Evolutionary conservation across 2,888 invertebrate species (phyloP), one percentile per base, ranked within the genome.

Genomic region (Osmoderma eremita): DNA sequence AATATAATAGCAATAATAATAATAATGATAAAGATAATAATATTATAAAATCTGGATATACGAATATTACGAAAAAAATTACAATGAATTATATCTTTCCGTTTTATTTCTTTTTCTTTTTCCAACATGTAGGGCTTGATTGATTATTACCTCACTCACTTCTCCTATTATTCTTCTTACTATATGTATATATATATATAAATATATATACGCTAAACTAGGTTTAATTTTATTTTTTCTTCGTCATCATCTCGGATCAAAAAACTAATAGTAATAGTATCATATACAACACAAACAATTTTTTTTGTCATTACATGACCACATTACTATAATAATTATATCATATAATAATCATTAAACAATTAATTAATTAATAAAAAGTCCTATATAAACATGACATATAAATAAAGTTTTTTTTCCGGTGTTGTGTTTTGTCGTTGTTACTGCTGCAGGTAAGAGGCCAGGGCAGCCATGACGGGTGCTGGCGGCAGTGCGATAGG

Each of bases 401-500:
- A 79, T 79, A 78, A 79, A 78, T 78, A 74, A 78, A 77, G 74
- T 76, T 76, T n/a, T n/a, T n/a, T n/a, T 61, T 61, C 74, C 73
- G 75, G 75, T 74, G 56, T 63, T 64, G 53, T 64, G 30, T 30
- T 30, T 30, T 78, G 76, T 81, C 79, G 81, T 79, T 81, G 81
- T 77, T 75, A 80, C 80, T 73, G 70, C 72, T 81, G 84, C 77
- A 85, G 84, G 78, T 80, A 83, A 75, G 82, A 79, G 76, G 82
- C 77, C 71, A 83, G 82, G 82, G 88, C 87, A 80, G 89, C 89
- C 89, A 90, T 89, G 80, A 89, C 85, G 78, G 89, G 88, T 80
- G 93, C 93, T 81, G 93, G 93, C 81, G 93, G 93, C 88, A 94
- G 86, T 81, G 90, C 90, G 83, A 94, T 90, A 80, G 95, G 95